These are phyloP conservation scores for Pseudomyrmex pallidus DNA, from an alignment of 1,140 invertebrate species.

Conservation along the genomic window DNA sequence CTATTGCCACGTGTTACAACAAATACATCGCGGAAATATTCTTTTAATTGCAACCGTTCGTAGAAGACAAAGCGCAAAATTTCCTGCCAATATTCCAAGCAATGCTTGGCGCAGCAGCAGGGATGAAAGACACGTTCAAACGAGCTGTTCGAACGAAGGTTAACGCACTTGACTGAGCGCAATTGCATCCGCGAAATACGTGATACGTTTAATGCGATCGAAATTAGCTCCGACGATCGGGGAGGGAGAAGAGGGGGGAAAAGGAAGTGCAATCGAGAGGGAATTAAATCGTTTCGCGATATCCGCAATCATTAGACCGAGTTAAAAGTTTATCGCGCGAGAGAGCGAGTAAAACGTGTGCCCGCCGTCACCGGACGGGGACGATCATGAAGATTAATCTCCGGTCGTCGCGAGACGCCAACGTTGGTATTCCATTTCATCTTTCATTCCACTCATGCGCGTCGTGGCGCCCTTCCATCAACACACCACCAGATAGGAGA, in stretches of 20 bases:
- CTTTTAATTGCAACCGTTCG: too few relatives aligned
- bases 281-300: slow-evolving; percentile 33
- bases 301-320: slow-evolving; percentile 15
- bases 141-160: too few relatives aligned
- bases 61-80: too few relatives aligned
- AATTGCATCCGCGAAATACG: too few relatives aligned
- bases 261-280: background rate
- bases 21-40: too few relatives aligned
- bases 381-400: slow-evolving; percentile 71
- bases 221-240: too few relatives aligned
- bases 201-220: too few relatives aligned
- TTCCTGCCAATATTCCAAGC: too few relatives aligned
- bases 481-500: slow-evolving; percentile 13
- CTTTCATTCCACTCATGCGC: slow-evolving; percentile 60
- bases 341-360: slow-evolving; percentile 28
- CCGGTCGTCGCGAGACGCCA: slow-evolving; percentile 54
- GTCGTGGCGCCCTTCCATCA: slow-evolving; percentile 22
- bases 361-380: slow-evolving; percentile 15
- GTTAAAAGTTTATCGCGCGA: slow-evolving; percentile 20
- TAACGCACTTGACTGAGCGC: too few relatives aligned
- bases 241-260: background rate
- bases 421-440: slow-evolving; percentile 55
- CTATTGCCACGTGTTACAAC: too few relatives aligned
- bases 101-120: too few relatives aligned
- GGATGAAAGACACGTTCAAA: too few relatives aligned